phyloP scores from a whole-genome alignment of 1,140 invertebrate genomes.

The Drosophila fuyamai region DNA sequence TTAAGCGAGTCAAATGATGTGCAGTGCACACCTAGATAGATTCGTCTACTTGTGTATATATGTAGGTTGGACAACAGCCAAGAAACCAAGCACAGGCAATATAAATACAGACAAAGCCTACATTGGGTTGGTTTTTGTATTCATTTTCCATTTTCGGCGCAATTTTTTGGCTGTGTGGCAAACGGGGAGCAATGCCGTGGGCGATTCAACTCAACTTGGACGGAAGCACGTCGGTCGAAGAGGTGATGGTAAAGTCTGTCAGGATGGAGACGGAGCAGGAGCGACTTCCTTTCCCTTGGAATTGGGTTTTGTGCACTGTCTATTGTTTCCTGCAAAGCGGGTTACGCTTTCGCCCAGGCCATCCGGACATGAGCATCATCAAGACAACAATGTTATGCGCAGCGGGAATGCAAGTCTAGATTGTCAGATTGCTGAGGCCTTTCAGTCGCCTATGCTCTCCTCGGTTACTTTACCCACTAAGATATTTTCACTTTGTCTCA shows the following conservation, averaged over 20 bases:
- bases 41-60: not conserved
- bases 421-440: conserved; percentile 37
- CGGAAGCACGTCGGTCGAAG: conserved; percentile 25
- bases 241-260: conserved; percentile 21
- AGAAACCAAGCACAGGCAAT: conserved; percentile 47
- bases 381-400: conserved; percentile 45
- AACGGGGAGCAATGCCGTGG: conserved; percentile 20
- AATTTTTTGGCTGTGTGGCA: conserved; percentile 22
- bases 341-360: conserved; percentile 18
- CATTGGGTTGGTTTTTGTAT: conserved; percentile 19
- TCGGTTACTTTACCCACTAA: not conserved
- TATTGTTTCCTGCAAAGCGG: conserved; percentile 36
- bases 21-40: not conserved
- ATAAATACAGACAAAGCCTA: conserved; percentile 56
- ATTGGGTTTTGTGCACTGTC: conserved; percentile 31
- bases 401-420: conserved; percentile 42
- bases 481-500: not conserved
- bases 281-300: conserved; percentile 27
- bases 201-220: conserved; percentile 12
- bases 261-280: not conserved
- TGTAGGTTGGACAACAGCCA: conserved; percentile 45
- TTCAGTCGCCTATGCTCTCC: not conserved
- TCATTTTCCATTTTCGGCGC: conserved; percentile 5
- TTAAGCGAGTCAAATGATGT: not conserved
- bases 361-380: conserved; percentile 53